Evolutionary conservation across 2,113 vertebrate species (phyloP).

Genomic region (Megaceryle torquata): DNA sequence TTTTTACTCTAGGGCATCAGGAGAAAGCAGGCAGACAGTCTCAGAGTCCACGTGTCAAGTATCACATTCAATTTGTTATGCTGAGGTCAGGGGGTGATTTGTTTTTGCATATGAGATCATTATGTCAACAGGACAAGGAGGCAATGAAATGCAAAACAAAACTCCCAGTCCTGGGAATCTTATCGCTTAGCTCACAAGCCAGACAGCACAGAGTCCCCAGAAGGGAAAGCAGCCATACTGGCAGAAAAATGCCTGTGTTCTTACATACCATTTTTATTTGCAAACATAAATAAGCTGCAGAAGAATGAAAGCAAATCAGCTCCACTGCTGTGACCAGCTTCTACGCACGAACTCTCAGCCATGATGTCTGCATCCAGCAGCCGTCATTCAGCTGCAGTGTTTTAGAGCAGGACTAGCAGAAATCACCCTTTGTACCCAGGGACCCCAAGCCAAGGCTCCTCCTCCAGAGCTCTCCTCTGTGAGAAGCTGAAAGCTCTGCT

Average conservation of each 20-base stretch:
- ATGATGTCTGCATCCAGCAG: background rate
- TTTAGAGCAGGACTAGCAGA: constrained; percentile 18
- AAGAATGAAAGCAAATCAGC: background rate
- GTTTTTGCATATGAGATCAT: constrained; percentile 50
- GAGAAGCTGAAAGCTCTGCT: constrained; percentile 11
- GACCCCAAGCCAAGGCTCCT: constrained; percentile 85
- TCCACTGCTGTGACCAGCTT: background rate
- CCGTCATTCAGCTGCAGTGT: background rate
- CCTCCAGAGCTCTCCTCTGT: constrained; percentile 52
- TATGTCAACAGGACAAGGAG: constrained; percentile 27
- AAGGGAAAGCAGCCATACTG: background rate
- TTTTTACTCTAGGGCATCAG: background rate
- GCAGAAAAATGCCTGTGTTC: constrained; percentile 3
- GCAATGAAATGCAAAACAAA: constrained; percentile 41
- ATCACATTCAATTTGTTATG: background rate
- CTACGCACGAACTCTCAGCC: background rate
- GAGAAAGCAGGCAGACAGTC: background rate
- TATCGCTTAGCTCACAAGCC: constrained; percentile 20
- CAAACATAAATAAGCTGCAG: constrained; percentile 17
- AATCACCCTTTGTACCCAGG: constrained; percentile 89
- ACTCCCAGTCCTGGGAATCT: constrained; percentile 36
- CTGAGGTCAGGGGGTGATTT: background rate
- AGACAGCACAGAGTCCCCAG: background rate
- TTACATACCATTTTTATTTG: constrained; percentile 39
- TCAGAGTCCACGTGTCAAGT: background rate